These are phyloP conservation scores for Ciconia maguari DNA, from an alignment of 2,113 vertebrate species.

Conservation along the genomic window DNA sequence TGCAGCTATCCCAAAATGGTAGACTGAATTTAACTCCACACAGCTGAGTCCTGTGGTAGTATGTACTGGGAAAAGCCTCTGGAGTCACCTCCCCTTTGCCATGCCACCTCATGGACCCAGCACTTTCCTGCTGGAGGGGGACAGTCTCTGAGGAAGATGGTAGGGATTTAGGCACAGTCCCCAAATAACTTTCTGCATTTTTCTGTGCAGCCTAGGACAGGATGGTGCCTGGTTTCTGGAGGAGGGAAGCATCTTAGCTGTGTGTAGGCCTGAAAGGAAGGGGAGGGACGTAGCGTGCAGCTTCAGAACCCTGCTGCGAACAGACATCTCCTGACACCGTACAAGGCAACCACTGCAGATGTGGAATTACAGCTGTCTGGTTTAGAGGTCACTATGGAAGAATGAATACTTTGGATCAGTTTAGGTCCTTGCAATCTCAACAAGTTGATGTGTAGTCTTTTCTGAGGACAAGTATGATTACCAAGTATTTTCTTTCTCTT, in stretches of 20 bases:
- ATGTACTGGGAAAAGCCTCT: neutral
- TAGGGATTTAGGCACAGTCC: neutral
- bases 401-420: neutral
- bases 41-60: neutral
- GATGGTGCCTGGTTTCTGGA: neutral
- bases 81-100: neutral
- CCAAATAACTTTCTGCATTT: neutral
- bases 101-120: rapidly evolving
- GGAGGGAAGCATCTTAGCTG: neutral
- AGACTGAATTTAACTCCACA: neutral
- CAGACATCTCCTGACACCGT: rapidly evolving
- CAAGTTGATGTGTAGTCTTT: neutral
- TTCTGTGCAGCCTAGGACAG: neutral
- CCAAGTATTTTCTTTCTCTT: neutral
- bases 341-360: neutral
- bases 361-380: neutral
- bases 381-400: neutral
- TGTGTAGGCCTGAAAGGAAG: neutral
- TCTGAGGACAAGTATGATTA: neutral
- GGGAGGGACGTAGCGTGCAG: rapidly evolving
- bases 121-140: neutral
- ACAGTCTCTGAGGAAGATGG: neutral
- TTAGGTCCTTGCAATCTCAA: neutral
- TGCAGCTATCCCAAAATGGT: neutral
- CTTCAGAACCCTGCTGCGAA: neutral